Conservation (phyloP, 2,888 invertebrate species). For the Parthenolecanium corni region DNA sequence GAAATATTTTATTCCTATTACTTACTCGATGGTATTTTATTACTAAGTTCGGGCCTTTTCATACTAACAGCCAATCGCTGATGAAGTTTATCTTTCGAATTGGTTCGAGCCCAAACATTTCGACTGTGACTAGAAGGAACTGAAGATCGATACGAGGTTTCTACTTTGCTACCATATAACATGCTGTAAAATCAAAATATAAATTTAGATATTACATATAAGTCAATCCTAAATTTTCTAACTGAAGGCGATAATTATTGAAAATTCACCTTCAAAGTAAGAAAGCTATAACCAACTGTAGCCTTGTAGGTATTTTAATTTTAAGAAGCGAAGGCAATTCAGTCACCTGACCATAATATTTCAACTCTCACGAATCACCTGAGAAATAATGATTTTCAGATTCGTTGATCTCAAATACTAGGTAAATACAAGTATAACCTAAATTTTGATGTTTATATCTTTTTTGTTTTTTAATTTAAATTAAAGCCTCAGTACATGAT, state of each 20-base stretch:
- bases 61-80: slow-evolving; percentile 24
- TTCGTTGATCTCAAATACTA: too few species aligned
- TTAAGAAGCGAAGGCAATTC: too few species aligned
- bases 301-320: too few species aligned
- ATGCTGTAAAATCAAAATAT: slow-evolving; percentile 23
- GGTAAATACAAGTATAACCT: too few species aligned
- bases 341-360: too few species aligned
- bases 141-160: slow-evolving; percentile 19
- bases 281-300: too few species aligned
- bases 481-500: too few species aligned
- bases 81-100: slow-evolving; percentile 24
- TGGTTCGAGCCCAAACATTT: slow-evolving; percentile 18
- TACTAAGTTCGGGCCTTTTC: slow-evolving; percentile 19
- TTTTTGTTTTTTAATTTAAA: too few species aligned
- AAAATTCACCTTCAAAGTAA: background rate
- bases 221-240: background rate
- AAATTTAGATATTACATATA: background rate
- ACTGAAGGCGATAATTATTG: background rate
- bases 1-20: slow-evolving; percentile 6
- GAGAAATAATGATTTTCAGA: too few species aligned
- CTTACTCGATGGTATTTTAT: slow-evolving; percentile 31
- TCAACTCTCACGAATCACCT: too few species aligned
- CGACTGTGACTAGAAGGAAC: slow-evolving; percentile 25
- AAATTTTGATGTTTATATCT: too few species aligned
- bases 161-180: slow-evolving; percentile 30